phyloP scores from a whole-genome alignment of 2,797 vertebrate genomes.

The Sternotherus odoratus region DNA sequence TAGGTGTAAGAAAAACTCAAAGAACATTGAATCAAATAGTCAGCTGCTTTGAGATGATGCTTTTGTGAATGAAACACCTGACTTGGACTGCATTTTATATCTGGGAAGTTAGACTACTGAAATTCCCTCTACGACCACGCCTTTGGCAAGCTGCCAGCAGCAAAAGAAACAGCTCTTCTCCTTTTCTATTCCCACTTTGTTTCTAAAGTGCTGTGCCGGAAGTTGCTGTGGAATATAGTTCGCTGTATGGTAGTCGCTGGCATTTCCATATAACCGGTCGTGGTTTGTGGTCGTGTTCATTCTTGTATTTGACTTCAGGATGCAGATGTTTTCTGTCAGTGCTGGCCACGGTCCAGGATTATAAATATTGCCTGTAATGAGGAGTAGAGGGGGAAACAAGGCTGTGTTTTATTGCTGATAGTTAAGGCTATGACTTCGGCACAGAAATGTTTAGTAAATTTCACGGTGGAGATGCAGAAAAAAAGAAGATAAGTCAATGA shows the following conservation, averaged over 20 bases:
- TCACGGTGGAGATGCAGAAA: neutral
- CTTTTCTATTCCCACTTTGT: neutral
- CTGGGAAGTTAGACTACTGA: neutral
- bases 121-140: neutral
- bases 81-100: neutral
- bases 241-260: neutral
- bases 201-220: fast-evolving
- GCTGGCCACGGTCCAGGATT: constrained; percentile 55
- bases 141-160: neutral
- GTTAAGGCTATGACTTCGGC: neutral
- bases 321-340: constrained; percentile 61
- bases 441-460: neutral
- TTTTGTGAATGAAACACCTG: fast-evolving
- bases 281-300: neutral
- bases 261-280: neutral
- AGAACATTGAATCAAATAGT: neutral
- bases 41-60: neutral
- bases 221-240: neutral
- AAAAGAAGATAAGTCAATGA: neutral
- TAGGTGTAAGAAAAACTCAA: neutral
- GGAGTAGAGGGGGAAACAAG: constrained; percentile 13
- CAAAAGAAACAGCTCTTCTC: neutral
- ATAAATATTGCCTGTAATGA: constrained; percentile 40
- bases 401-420: neutral
- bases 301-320: neutral